Base-by-base conservation (phyloP, 2,888 invertebrate genomes). In the Eristalis pertinax region DNA sequence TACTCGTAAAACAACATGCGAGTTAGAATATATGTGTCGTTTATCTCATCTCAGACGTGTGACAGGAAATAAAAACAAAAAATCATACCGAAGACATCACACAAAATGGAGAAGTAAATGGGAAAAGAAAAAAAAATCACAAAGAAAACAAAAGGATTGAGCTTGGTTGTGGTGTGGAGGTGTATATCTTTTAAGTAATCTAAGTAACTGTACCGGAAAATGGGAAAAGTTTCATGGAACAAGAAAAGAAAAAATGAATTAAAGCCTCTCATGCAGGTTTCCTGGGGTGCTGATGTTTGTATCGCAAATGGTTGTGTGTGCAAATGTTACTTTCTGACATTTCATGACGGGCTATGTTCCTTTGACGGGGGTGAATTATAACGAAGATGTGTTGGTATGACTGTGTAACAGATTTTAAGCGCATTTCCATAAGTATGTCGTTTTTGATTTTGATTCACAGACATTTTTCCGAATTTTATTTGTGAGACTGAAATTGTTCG, bases 1-100 rank as follows among this genome's bases (percentile, higher is more conserved):
- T 67, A 13, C 11, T 69, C 22, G 60, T 60, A 26, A 60, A 81
- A 69, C 62, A 64, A 63, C 81, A 75, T 81, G 81, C 81, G 56
- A 63, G 68, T 65, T 60, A 32, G 58, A 60, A 60, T 60, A 60
- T 60, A 26, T 60, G 24, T 26, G 26, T 26, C 5, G 11, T 60
- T 24, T 19, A 50, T 50, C 50, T 50, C 50, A 50, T 50, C 19
- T 50, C 50, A 50, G 50, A 60, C 26, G 60, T 60, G 60, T 60
- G 60, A 26, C 15, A 60, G 24, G 26, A 60, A 29, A 19, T 8
- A 19, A 60, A 60, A 24, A 60, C 2, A 60, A 60, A 60, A n/a
- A 24, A 60, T 22, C 60, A 60, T 58, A 60, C 7, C 11, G 26
- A 60, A 60, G 26, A 60, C 60, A 60, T 50, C 50, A 50, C 50